A percentile compares a stretch with the other conserved stretches of the same genome.
These are phyloP conservation scores for Pelmatolapia mariae DNA, from an alignment of 2,113 vertebrate genomes.

Conservation along the genomic window DNA sequence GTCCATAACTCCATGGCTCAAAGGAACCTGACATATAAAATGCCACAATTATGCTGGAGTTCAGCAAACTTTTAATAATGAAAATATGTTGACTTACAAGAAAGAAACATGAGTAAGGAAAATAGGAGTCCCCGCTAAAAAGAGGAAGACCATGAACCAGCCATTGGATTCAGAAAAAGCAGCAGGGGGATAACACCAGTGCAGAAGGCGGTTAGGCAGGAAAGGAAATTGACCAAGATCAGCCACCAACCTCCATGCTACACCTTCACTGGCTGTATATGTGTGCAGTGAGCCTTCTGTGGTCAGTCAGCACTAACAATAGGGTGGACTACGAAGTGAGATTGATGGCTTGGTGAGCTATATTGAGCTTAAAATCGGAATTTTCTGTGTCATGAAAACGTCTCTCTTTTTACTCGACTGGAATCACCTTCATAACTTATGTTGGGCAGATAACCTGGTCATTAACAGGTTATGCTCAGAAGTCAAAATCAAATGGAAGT, in stretches of 20 bases:
- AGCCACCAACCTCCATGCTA: neutral
- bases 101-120: neutral
- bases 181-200: neutral
- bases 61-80: neutral
- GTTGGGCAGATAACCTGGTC: neutral
- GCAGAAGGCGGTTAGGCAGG: neutral
- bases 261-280: neutral
- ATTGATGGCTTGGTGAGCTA: neutral
- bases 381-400: neutral
- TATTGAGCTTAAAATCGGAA: neutral
- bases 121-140: neutral
- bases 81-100: neutral
- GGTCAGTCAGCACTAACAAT: neutral
- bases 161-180: neutral
- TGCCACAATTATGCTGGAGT: neutral
- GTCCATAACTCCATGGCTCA: neutral
- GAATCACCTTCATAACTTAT: neutral
- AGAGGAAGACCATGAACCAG: neutral
- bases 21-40: neutral
- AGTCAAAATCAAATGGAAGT: neutral
- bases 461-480: rapidly evolving
- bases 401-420: neutral
- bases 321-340: neutral
- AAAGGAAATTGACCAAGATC: neutral
- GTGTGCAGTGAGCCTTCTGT: neutral